A percentile compares a stretch with the other conserved stretches of the same genome.
These are phyloP conservation scores for Tarsius wallacei DNA, from an alignment of 2,797 vertebrate species.

Conservation along the genomic window DNA sequence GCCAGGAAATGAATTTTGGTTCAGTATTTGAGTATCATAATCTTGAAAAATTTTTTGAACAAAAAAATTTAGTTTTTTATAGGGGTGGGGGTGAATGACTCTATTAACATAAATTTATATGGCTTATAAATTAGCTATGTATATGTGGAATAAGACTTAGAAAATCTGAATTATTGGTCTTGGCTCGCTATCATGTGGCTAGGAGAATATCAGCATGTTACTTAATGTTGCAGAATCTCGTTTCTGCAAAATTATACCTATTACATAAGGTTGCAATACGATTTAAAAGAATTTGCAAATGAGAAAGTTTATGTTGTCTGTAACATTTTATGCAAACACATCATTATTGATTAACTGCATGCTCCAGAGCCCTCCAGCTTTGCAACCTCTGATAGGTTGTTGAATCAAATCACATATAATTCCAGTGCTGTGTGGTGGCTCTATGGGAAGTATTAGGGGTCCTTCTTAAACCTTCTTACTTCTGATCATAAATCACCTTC, in stretches of 20 bases:
- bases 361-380: neutral
- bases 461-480: slow-evolving; percentile 47
- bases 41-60: slow-evolving; percentile 11
- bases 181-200: neutral
- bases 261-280: neutral
- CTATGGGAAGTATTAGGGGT: neutral
- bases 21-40: neutral
- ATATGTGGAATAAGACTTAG: neutral
- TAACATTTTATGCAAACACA: neutral
- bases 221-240: slow-evolving; percentile 43
- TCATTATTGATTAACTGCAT: neutral
- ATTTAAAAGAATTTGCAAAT: slow-evolving; percentile 43
- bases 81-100: neutral
- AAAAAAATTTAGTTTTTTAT: neutral
- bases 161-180: neutral
- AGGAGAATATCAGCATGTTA: neutral
- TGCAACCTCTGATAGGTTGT: neutral
- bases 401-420: neutral
- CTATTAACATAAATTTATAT: neutral
- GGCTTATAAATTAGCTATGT: slow-evolving; percentile 25
- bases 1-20: neutral
- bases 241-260: slow-evolving; percentile 1
- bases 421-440: neutral
- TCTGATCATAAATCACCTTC: neutral
- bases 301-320: neutral